Evolutionary conservation across 2,113 vertebrate species (phyloP).

Genomic region (Neofelis nebulosa): DNA sequence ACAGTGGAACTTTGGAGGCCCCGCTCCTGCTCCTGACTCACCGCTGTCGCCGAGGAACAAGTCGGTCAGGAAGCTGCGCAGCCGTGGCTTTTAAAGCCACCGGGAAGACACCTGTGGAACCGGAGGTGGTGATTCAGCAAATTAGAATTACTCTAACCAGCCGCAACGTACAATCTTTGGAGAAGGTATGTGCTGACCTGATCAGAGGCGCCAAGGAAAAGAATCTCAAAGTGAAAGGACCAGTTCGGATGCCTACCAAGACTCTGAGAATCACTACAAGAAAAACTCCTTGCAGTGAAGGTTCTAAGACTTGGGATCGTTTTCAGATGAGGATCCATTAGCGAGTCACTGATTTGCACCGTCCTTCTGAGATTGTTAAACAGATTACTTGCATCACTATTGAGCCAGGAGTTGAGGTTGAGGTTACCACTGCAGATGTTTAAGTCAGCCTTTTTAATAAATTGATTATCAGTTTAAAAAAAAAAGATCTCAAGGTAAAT

Average conservation of each 20-base stretch:
- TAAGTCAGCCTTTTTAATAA: background rate
- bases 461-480: background rate
- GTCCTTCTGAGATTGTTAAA: slow-evolving; percentile 91
- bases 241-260: background rate
- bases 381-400: background rate
- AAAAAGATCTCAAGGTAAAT: background rate
- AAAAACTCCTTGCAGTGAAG: background rate
- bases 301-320: background rate
- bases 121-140: slow-evolving; percentile 94
- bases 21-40: slow-evolving; percentile 90
- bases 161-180: slow-evolving; percentile 95
- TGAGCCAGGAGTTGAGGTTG: background rate
- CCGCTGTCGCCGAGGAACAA: slow-evolving; percentile 90
- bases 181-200: slow-evolving; percentile 60
- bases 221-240: background rate
- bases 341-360: slow-evolving; percentile 95
- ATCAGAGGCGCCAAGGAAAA: background rate
- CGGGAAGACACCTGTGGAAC: slow-evolving; percentile 93
- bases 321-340: slow-evolving; percentile 94
- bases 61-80: slow-evolving; percentile 92
- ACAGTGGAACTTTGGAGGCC: accelerated
- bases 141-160: slow-evolving; percentile 96
- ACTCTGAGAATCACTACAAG: background rate
- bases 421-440: background rate
- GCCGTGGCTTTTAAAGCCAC: slow-evolving; percentile 69